Percentiles rank a stretch among this genome's conserved stretches.
Evolutionary conservation across 2,888 invertebrate species (phyloP).

Genomic region (Uropetala carovei): DNA sequence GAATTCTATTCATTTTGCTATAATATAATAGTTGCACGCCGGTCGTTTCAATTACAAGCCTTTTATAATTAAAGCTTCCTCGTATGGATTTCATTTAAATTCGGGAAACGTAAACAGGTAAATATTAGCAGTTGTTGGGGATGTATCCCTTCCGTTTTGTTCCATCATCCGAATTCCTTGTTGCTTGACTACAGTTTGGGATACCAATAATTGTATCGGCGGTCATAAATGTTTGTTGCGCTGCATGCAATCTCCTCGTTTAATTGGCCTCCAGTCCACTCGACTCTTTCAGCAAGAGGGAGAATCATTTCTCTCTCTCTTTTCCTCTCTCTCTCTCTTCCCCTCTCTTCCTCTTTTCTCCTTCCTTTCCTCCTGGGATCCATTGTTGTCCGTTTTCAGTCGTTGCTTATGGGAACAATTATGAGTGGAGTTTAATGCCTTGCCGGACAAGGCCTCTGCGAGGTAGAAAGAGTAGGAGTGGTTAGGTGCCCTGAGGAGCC

Average conservation of each 20-base stretch:
- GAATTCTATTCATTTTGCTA: no score
- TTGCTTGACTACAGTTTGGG: constrained; percentile 36
- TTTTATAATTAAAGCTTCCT: not conserved
- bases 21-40: not conserved
- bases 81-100: not conserved
- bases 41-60: not conserved
- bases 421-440: constrained; percentile 59
- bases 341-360: not conserved
- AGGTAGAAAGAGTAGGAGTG: constrained; percentile 8
- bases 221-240: not conserved
- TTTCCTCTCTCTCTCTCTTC: not conserved
- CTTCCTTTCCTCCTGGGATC: constrained; percentile 26
- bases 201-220: constrained; percentile 40
- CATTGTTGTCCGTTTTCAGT: constrained; percentile 62
- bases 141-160: not conserved
- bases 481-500: constrained; percentile 42
- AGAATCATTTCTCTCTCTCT: constrained; percentile 36
- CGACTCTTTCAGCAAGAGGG: constrained; percentile 41
- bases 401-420: constrained; percentile 63
- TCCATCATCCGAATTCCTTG: constrained; percentile 33
- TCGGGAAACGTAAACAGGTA: not conserved
- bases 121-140: not conserved
- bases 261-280: constrained; percentile 49
- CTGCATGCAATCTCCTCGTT: constrained; percentile 39
- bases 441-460: constrained; percentile 45